Evolutionary conservation across 2,888 invertebrate genomes (phyloP), one percentile per base, ranked within the genome.

Genomic region (Euplexia lucipara): DNA sequence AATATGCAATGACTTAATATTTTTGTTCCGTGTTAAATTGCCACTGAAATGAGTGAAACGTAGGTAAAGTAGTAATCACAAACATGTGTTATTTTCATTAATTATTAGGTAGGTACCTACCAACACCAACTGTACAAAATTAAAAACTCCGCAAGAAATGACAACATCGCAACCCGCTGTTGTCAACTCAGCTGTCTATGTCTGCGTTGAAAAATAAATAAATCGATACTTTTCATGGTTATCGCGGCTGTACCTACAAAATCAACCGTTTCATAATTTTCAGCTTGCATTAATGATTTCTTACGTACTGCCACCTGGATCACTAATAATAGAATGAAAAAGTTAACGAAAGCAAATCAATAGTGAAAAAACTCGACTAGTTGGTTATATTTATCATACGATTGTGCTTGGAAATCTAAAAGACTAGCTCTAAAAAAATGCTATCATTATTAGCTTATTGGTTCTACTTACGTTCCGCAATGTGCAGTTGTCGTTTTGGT

Each of bases 401-500:
- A 48, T 3, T 16, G 12, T 45, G 41, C 30, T 32, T 42, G 22
- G 54, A 59, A 5, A 42, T 20, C 12, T 30, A 12, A 14, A n/a
- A 34, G 3, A 58, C 26, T 30, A 56, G 26, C 6, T 52, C 4
- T 39, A 16, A 8, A 54, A 18, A 35, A 56, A 0, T 22, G 47
- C 54, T 12, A 26, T 59, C 18, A n/a, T n/a, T n/a, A n/a, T n/a
- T n/a, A n/a, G n/a, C n/a, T 22, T 9, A 54, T 57, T 65, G 35
- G 32, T 41, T 70, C 16, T 65, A 86, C 92, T 92, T 88, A 92
- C 92, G 81, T 85, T 84, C 71, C 68, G 77, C 69, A 83, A 79
- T 78, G 67, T 67, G 75, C 57, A 56, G 65, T 64, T 66, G 58
- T 70, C 56, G 73, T 73, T 81, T 79, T 82, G 81, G 82, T 76